Evolutionary conservation across 2,888 invertebrate genomes (phyloP), one percentile per base, ranked within the genome.

Genomic region (Trilocha varians): DNA sequence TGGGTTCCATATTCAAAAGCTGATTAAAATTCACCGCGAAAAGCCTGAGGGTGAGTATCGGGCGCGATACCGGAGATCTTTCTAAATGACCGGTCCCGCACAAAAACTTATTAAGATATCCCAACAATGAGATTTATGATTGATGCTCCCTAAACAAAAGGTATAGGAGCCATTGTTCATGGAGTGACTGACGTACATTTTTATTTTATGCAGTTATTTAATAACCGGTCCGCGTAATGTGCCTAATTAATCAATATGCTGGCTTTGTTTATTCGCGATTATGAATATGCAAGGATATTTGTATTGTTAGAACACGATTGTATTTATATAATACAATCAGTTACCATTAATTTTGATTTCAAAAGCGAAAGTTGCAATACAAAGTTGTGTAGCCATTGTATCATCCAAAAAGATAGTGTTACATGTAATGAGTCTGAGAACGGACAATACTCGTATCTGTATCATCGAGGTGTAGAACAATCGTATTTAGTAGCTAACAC

Each of bases 51-150:
- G 60, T 9, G 59, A 53, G 55, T 53, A 58, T 62, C 59, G 60
- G 54, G 55, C 55, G 55, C 61, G 68, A 69, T 70, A 67, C 64
- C 62, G 61, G 63, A 70, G 70, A 79, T 83, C 77, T 78, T 82
- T 82, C 82, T 76, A 79, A 82, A 76, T 78, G 82, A 80, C 79
- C 82, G 78, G 68, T 65, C 70, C 67, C 58, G 60, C 64, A 82
- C 72, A 84, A 83, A 78, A 82, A 78, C 68, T 78, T 84, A 83
- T 83, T 83, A 84, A 83, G 83, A 83, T 78, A 82, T 71, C 59
- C 64, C 78, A 76, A 83, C 84, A 84, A 83, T 69, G 74, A 57
- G 54, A 41, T 53, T 43, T 41, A 59, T 83, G 84, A 85, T 85
- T 80, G 84, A 85, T 85, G 84, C 64, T 62, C 56, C 57, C 61